Base-by-base conservation (phyloP, 64 coral and sea anemone genomes). In the Trachythela sp. region DNA sequence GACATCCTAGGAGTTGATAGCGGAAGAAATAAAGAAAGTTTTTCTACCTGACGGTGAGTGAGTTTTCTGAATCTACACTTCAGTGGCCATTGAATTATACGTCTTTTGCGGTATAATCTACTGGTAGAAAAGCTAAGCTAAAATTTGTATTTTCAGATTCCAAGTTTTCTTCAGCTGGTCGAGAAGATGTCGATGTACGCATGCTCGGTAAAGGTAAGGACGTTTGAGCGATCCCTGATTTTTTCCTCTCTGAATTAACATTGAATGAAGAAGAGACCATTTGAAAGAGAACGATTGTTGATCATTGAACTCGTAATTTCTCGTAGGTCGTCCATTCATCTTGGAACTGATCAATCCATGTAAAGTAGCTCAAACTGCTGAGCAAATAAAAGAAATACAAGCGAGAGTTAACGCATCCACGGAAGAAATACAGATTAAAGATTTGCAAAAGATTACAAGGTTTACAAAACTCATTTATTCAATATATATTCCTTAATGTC, bases 81-180 rank as follows among this genome's bases (percentile, higher is more conserved):
- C n/a, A n/a, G n/a, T n/a, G n/a, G n/a, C n/a, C n/a, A n/a, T n/a
- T n/a, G n/a, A n/a, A n/a, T n/a, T n/a, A n/a, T n/a, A n/a, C n/a
- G n/a, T n/a, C n/a, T n/a, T n/a, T n/a, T n/a, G n/a, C n/a, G n/a
- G n/a, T n/a, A n/a, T n/a, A n/a, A n/a, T n/a, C n/a, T n/a, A n/a
- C n/a, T n/a, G n/a, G n/a, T n/a, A n/a, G n/a, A n/a, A n/a, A n/a
- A n/a, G n/a, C n/a, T n/a, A n/a, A n/a, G n/a, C n/a, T n/a, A n/a
- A n/a, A n/a, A n/a, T n/a, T n/a, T n/a, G n/a, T n/a, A n/a, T 9
- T 76, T 86, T 54, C 76, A 87, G 39, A 86, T 37, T 9, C 84
- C 92, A 94, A 83, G 48, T 98, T 98, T 87, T 94, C 95, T 54
- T 98, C 95, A 13, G 93, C 93, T 48, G 95, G 95, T 49, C 88